phyloP scores from a whole-genome alignment of 64 coral and sea anemone genomes.

The Stichodactyla helianthus region DNA sequence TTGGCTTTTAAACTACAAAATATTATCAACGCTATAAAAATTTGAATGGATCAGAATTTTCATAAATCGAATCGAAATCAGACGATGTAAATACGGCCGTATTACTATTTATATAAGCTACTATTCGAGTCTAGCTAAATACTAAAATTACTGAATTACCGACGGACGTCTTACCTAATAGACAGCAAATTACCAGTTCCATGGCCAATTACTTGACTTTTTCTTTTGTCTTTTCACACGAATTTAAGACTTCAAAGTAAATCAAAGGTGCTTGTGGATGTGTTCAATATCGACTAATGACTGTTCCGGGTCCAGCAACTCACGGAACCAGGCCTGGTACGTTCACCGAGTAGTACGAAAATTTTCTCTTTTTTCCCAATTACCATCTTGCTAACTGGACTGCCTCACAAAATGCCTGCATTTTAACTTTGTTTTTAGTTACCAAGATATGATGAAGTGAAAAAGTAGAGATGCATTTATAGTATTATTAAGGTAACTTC shows the following conservation, averaged over 20 bases:
- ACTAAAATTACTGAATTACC: not conserved
- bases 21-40: not conserved
- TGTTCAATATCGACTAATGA: not conserved
- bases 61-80: not conserved
- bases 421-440: too few relatives aligned
- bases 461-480: too few relatives aligned
- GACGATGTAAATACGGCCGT: too few relatives aligned
- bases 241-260: not conserved
- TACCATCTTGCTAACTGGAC: too few relatives aligned
- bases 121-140: not conserved
- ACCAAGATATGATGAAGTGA: too few relatives aligned
- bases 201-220: not conserved
- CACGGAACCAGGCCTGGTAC: not conserved
- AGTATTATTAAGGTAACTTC: too few relatives aligned
- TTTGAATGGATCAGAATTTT: not conserved
- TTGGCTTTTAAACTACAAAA: not conserved
- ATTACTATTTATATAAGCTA: too few relatives aligned
- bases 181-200: not conserved
- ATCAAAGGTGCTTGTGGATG: not conserved
- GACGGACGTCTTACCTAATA: not conserved
- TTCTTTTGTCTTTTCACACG: not conserved
- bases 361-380: too few relatives aligned
- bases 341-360: not conserved
- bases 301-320: too few relatives aligned
- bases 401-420: too few relatives aligned